Conservation (phyloP, 2,888 invertebrate species). For the Phaedon cochleariae region DNA sequence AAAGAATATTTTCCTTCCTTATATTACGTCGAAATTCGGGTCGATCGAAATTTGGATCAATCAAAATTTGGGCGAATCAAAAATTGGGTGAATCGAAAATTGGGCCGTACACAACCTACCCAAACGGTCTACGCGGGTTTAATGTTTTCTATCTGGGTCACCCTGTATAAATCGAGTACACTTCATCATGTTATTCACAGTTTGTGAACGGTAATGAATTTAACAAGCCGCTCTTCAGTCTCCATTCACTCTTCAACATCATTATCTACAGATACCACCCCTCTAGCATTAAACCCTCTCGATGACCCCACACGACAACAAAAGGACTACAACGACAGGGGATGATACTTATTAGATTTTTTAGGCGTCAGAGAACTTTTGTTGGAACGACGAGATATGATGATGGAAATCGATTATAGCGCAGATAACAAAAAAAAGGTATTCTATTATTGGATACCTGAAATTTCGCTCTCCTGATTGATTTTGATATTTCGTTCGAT, state of each 20-base stretch:
- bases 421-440: not conserved
- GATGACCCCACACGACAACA: slow-evolving; percentile 21
- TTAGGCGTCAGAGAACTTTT: slow-evolving; percentile 32
- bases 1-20: too few species aligned
- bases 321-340: slow-evolving; percentile 18
- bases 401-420: slow-evolving; percentile 8
- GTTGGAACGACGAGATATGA: slow-evolving; percentile 15
- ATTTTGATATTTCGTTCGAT: too few species aligned
- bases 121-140: too few species aligned
- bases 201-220: slow-evolving; percentile 34
- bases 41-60: too few species aligned
- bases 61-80: too few species aligned
- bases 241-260: slow-evolving; percentile 23
- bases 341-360: slow-evolving; percentile 34
- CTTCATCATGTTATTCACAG: slow-evolving; percentile 22
- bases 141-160: too few species aligned
- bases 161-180: too few species aligned
- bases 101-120: too few species aligned
- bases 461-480: too few species aligned
- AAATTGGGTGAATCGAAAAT: too few species aligned
- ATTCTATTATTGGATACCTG: too few species aligned
- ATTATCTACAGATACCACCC: slow-evolving; percentile 27
- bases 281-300: slow-evolving; percentile 18
- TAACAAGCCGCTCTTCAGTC: slow-evolving; percentile 28
- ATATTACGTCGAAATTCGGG: too few species aligned